phyloP scores from a whole-genome alignment of 2,113 vertebrate species.

The Brachyhypopomus gauderio region DNA sequence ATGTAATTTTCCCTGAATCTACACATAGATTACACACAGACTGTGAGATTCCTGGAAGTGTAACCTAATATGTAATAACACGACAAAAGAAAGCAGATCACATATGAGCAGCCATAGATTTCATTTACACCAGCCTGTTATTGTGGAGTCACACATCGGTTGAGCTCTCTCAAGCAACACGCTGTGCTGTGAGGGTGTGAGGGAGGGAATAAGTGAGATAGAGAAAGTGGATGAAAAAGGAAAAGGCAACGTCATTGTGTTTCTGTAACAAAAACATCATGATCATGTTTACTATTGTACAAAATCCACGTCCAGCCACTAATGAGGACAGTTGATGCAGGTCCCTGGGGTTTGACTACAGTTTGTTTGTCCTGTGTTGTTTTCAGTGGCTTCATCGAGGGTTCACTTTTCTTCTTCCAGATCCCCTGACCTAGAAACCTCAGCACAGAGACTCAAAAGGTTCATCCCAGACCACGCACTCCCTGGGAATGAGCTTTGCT shows the following conservation, averaged over 20 bases:
- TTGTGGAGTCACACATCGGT: not conserved
- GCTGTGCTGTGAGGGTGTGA: too few species aligned
- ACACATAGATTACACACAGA: not conserved
- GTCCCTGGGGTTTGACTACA: not conserved
- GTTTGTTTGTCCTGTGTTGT: not conserved
- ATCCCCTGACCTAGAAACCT: slow-evolving; percentile 32
- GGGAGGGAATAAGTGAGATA: too few species aligned
- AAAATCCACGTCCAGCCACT: not conserved
- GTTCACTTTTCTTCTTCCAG: slow-evolving; percentile 21
- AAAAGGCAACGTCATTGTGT: too few species aligned
- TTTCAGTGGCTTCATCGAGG: not conserved
- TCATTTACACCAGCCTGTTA: not conserved
- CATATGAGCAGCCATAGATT: not conserved
- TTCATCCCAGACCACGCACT: slow-evolving; percentile 42
- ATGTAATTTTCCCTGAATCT: not conserved
- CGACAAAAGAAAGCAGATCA: not conserved
- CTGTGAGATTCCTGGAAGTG: not conserved
- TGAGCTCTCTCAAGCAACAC: not conserved
- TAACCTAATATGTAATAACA: not conserved
- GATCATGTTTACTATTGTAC: not conserved
- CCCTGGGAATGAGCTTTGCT: not conserved
- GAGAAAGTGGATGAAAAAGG: too few species aligned
- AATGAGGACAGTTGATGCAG: not conserved
- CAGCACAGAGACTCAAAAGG: slow-evolving; percentile 31
- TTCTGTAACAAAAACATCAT: too few species aligned